phyloP scores from a whole-genome alignment of 2,888 invertebrate species.

The Amphipyra berbera region DNA sequence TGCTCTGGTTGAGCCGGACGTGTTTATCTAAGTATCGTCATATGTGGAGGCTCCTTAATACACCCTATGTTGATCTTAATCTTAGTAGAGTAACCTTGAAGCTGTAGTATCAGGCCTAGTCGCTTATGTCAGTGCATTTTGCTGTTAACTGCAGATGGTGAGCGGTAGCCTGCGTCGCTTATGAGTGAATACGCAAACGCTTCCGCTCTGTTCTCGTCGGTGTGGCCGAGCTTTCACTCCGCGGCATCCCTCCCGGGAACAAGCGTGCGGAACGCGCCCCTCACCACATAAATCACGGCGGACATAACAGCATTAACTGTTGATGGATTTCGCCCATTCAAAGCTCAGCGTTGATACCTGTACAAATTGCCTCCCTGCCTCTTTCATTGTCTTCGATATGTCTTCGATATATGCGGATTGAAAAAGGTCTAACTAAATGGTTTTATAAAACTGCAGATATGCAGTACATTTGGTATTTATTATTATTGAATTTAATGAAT shows the following conservation, averaged over 20 bases:
- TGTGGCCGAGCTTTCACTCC: slow-evolving; percentile 42
- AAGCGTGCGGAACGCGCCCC: slow-evolving; percentile 69
- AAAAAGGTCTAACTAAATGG: slow-evolving; percentile 34
- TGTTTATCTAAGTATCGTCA: no score
- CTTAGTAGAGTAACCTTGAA: no score
- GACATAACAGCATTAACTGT: slow-evolving; percentile 72
- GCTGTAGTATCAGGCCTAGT: no score
- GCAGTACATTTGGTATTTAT: background rate
- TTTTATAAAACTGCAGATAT: slow-evolving; percentile 5
- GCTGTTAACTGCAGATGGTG: no score
- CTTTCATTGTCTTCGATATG: no score
- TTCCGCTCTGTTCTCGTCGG: slow-evolving; percentile 4
- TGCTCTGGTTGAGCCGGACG: no score
- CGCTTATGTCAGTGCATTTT: no score
- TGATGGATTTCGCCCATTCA: slow-evolving; percentile 75
- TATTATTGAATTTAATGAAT: no score
- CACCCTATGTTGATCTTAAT: no score
- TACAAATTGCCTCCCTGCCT: slow-evolving; percentile 51
- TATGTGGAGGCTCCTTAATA: no score
- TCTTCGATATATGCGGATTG: slow-evolving; percentile 34
- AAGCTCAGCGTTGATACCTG: slow-evolving; percentile 63
- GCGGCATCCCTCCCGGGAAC: slow-evolving; percentile 72
- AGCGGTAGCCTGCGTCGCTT: background rate
- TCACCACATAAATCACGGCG: slow-evolving; percentile 78
- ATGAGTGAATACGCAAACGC: slow-evolving; percentile 8